Evolutionary conservation across 2,797 vertebrate genomes (phyloP).

Genomic region (Artibeus jamaicensis): DNA sequence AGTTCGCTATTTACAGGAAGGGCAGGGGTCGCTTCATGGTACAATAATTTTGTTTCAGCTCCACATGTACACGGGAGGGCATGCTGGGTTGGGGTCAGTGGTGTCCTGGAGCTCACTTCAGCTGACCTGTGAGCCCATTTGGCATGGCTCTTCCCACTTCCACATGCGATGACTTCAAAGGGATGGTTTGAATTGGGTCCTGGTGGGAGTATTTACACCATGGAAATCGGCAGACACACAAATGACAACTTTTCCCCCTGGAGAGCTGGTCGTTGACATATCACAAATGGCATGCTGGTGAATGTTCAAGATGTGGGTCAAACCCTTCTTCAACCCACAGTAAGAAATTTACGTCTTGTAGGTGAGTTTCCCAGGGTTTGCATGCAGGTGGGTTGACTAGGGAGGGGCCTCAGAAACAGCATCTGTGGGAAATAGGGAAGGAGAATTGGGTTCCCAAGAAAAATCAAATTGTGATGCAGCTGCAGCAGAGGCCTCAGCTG

Average conservation of each 20-base stretch:
- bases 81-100: neutral
- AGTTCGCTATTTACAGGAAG: neutral
- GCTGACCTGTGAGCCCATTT: neutral
- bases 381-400: neutral
- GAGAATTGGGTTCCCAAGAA: neutral
- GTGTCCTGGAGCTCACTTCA: neutral
- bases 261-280: neutral
- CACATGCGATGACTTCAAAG: neutral
- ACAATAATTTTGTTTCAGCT: neutral
- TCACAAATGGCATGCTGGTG: no score
- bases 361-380: neutral
- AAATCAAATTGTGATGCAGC: neutral
- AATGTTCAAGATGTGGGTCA: neutral
- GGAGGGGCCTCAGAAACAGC: no score
- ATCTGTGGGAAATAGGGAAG: neutral
- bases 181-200: neutral
- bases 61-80: fast-evolving
- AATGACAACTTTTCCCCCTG: fast-evolving
- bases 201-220: neutral
- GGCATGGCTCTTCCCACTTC: neutral
- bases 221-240: neutral
- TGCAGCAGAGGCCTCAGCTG: neutral
- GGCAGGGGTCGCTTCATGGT: neutral
- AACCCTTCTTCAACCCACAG: neutral
- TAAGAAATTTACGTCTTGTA: neutral